Evolutionary conservation across 2,888 invertebrate genomes (phyloP), one percentile per base, ranked within the genome.

Genomic region (Carcina quercana): DNA sequence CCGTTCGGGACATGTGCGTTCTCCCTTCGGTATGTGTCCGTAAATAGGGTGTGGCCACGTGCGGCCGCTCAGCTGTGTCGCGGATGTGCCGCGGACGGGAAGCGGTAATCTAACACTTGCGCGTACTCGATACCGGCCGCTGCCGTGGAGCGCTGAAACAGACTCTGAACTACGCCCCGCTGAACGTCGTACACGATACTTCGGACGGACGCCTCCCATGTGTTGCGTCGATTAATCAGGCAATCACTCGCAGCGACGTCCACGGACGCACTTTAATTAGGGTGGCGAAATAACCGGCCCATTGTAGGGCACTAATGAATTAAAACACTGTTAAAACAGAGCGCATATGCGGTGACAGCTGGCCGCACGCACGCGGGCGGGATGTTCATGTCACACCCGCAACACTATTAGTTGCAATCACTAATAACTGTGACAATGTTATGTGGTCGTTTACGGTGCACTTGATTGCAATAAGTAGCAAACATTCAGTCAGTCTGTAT

Each of bases 41-140:
- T 82, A 83, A 83, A 83, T 83, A 83, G 82, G 83, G 82, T 76
- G 69, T 78, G 72, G 74, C 80, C 82, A 83, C 82, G 83, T 83
- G 82, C 79, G 78, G 69, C 66, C 70, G 80, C 59, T 78, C 83
- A 80, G 82, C 80, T 80, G 82, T 70, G 72, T 53, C 75, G 70
- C 80, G 82, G 82, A 79, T 80, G 75, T 69, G 59, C n/a, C 64
- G 56, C 64, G 78, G 79, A 80, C 80, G 78, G 80, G 76, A 80
- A 80, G 64, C 75, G 47, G 80, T 78, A 79, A 80, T 73, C 78
- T 68, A 69, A 80, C 76, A 76, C 80, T 76, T 55, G 57, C 64
- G 57, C 63, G 63, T 68, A 69, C 71, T 56, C 55, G 46, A 61
- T 68, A 67, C 59, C n/a, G n/a, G n/a, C n/a, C n/a, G n/a, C n/a